Conservation (phyloP, 1,140 invertebrate genomes). For the Halesus radiatus region DNA sequence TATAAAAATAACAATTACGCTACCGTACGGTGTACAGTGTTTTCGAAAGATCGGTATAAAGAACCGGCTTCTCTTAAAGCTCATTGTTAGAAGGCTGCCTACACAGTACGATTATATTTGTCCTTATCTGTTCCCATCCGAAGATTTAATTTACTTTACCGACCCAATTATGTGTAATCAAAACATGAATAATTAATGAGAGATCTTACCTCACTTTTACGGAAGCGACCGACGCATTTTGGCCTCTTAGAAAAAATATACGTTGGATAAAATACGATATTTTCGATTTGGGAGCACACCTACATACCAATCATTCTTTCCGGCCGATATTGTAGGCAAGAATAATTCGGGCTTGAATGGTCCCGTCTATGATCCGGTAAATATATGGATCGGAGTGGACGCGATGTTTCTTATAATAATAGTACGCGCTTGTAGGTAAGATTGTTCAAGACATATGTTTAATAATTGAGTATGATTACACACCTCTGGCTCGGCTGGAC, state of each 20-base stretch:
- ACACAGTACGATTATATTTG: conserved; percentile 33
- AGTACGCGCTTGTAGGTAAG: conserved; percentile 34
- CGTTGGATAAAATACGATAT: conserved; percentile 34
- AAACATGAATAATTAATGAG: conserved; percentile 50
- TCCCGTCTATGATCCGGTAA: conserved; percentile 32
- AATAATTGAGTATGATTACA: conserved; percentile 51
- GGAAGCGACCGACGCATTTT: conserved; percentile 43
- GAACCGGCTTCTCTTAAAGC: neutral
- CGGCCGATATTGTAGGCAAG: conserved; percentile 24
- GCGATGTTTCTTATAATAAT: conserved; percentile 40
- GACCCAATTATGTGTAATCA: conserved; percentile 45
- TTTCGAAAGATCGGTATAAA: neutral
- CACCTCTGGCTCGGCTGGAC: conserved; percentile 13
- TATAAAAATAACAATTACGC: neutral
- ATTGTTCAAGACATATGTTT: conserved; percentile 42
- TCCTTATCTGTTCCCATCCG: conserved; percentile 35
- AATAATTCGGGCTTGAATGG: conserved; percentile 22
- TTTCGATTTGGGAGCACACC: conserved; percentile 39
- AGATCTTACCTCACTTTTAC: conserved; percentile 40
- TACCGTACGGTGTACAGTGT: neutral
- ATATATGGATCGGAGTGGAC: neutral
- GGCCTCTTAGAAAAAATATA: conserved; percentile 32
- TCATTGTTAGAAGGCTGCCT: conserved; percentile 31
- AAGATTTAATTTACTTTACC: conserved; percentile 50
- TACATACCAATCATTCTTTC: conserved; percentile 48